A percentile compares a stretch with the other conserved stretches of the same genome.
Conservation (phyloP, 2,113 vertebrate species). For the Caloenas nicobarica region DNA sequence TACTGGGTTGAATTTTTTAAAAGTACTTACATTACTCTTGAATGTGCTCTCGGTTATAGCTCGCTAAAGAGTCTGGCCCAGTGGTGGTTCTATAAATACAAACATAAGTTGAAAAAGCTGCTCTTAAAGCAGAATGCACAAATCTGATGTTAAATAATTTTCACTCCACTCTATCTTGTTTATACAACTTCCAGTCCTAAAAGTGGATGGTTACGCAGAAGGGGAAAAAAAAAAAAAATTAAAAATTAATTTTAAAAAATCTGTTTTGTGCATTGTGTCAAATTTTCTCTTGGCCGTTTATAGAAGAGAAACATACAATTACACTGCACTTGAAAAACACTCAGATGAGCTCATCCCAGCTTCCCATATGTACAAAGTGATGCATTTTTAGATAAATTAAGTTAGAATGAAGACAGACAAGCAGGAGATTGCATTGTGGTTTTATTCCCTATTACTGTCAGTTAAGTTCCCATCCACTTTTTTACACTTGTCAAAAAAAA, state of each 20-base stretch:
- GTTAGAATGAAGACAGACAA: not conserved
- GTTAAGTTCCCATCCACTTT: not conserved
- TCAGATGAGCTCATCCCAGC: not conserved
- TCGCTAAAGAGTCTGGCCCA: conserved; percentile 46
- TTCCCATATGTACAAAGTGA: not conserved
- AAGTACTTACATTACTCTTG: conserved; percentile 55
- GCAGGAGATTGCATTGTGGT: not conserved
- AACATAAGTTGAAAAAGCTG: conserved; percentile 51
- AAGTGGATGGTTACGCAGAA: conserved; percentile 10
- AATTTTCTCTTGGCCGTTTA: conserved; percentile 48
- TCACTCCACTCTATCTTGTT: conserved; percentile 33
- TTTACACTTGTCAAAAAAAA: not conserved
- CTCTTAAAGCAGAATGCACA: conserved; percentile 7
- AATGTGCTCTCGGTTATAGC: conserved; percentile 61
- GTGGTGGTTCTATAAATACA: conserved; percentile 55
- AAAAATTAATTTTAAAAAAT: no score
- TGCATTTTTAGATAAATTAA: not conserved
- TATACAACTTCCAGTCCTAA: conserved; percentile 9
- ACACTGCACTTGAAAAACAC: not conserved
- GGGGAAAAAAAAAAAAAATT: not conserved
- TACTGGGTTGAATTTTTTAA: conserved; percentile 66
- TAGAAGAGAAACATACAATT: not conserved
- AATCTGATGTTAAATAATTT: conserved; percentile 29
- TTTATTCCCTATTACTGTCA: not conserved
- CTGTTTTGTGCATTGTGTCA: not conserved